These are phyloP conservation scores for Limnephilus lunatus DNA, from an alignment of 2,888 invertebrate species.

Conservation along the genomic window DNA sequence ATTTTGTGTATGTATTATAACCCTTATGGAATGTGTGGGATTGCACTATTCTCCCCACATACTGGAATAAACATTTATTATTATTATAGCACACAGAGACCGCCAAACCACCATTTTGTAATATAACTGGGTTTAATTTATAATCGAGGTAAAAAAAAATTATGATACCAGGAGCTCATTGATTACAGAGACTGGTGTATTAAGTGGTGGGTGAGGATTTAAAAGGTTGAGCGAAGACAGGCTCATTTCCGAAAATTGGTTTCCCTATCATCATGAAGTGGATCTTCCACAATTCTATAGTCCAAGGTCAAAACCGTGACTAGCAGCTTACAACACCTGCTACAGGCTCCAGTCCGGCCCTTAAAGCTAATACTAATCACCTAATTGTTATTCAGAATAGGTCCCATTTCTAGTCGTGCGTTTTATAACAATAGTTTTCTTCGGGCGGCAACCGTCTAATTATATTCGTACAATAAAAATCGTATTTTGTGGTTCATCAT, in stretches of 20 bases:
- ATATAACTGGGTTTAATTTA: too few relatives aligned
- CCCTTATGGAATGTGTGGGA: too few relatives aligned
- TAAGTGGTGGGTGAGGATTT: background rate
- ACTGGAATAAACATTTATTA: too few relatives aligned
- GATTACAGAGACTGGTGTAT: too few relatives aligned
- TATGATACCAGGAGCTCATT: too few relatives aligned
- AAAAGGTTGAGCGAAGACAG: background rate
- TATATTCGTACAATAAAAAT: background rate
- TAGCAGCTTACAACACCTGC: slow-evolving; percentile 8
- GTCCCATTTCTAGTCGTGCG: slow-evolving; percentile 16
- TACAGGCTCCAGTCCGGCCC: background rate
- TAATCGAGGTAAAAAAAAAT: too few relatives aligned
- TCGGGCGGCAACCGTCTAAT: background rate
- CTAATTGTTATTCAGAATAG: background rate
- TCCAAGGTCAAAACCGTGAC: slow-evolving; percentile 30
- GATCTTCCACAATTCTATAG: background rate
- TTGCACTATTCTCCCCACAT: too few relatives aligned
- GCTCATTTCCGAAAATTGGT: background rate
- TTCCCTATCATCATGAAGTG: background rate
- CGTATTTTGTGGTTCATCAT: background rate
- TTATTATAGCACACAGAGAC: too few relatives aligned
- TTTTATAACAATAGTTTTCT: slow-evolving; percentile 27
- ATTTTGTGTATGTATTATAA: too few relatives aligned
- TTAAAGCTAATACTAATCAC: background rate
- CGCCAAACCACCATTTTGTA: too few relatives aligned